Evolutionary conservation across 2,888 invertebrate genomes (phyloP), one percentile per base, ranked within the genome.

Genomic region (Idaea aversata): DNA sequence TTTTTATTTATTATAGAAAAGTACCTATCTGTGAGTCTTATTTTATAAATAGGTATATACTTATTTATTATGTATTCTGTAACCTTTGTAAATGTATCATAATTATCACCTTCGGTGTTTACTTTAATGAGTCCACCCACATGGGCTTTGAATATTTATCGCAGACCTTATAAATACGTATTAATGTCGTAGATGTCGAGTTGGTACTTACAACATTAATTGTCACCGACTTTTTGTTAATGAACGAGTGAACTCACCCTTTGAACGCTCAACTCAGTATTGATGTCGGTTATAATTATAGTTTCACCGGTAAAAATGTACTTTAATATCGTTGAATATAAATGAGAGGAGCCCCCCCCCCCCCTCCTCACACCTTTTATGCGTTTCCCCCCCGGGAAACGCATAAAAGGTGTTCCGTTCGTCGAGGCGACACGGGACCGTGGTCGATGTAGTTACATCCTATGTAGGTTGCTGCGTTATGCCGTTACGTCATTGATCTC

Each of bases 81-180:
- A 47, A 47, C 47, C 47, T 47, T 47, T 47, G 47, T 47, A 13
- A 47, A 47, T 47, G 47, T 47, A 13, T 47, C 13, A 7, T 47
- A 7, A 47, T 47, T 5, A 47, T 47, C 47, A 47, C 47, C 47
- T 47, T 47, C 36, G 13, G 47, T 47, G 13, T 47, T 47, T 7
- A 47, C 47, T 0, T 7, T 47, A 47, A 47, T 13, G 13, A 47
- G 25, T 3, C 25, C 25, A 25, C 25, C 25, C 25, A 47, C 47
- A 47, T 47, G 47, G 47, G 47, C 47, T 47, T 47, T 47, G 47
- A 47, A 47, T 47, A 47, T 47, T 47, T 47, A 47, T 47, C 47
- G 10, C 47, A 47, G 47, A 7, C 47, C 47, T 47, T 47, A 47
- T 47, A 47, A 47, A 47, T 47, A 47, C 47, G 13, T 47, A 47